A percentile compares a stretch with the other conserved stretches of the same genome.
These are phyloP conservation scores for Colinus virginianus DNA, from an alignment of 2,113 vertebrate species.

Conservation along the genomic window DNA sequence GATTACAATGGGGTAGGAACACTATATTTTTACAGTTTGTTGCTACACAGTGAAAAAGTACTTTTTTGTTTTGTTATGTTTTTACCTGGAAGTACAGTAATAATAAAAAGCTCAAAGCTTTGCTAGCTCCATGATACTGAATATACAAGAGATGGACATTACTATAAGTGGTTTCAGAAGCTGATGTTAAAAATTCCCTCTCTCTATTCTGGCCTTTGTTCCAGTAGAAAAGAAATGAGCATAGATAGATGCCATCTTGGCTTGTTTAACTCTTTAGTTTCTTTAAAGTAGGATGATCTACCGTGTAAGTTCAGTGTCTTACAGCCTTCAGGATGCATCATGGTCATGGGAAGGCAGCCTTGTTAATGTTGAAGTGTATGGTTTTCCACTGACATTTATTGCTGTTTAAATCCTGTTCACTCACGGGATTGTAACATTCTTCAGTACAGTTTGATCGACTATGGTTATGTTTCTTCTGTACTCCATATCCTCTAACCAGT, in stretches of 20 bases:
- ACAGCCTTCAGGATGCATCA: background rate
- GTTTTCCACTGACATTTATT: constrained; percentile 32
- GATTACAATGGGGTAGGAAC: constrained; percentile 60
- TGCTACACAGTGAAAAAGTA: constrained; percentile 63
- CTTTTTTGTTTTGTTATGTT: constrained; percentile 29
- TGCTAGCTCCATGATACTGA: constrained; percentile 6
- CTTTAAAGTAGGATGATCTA: constrained; percentile 26
- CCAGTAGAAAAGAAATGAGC: constrained; percentile 11
- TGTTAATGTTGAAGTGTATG: constrained; percentile 52
- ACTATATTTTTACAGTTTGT: constrained; percentile 66
- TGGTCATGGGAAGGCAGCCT: constrained; percentile 19
- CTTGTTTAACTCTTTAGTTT: constrained; percentile 63
- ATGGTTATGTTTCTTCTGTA: constrained; percentile 75
- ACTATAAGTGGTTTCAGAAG: background rate
- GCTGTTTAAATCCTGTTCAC: constrained; percentile 7
- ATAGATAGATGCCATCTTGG: constrained; percentile 41
- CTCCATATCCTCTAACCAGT: constrained; percentile 71
- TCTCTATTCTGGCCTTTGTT: constrained; percentile 15
- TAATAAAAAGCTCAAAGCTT: constrained; percentile 37
- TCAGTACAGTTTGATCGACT: constrained; percentile 65
- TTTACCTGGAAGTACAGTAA: constrained; percentile 24
- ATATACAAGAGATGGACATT: constrained; percentile 3
- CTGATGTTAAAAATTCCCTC: background rate
- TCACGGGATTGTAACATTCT: constrained; percentile 39
- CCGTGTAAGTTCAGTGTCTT: background rate